Conservation (phyloP, 2,888 invertebrate genomes). For the Meiosimyza decipiens region DNA sequence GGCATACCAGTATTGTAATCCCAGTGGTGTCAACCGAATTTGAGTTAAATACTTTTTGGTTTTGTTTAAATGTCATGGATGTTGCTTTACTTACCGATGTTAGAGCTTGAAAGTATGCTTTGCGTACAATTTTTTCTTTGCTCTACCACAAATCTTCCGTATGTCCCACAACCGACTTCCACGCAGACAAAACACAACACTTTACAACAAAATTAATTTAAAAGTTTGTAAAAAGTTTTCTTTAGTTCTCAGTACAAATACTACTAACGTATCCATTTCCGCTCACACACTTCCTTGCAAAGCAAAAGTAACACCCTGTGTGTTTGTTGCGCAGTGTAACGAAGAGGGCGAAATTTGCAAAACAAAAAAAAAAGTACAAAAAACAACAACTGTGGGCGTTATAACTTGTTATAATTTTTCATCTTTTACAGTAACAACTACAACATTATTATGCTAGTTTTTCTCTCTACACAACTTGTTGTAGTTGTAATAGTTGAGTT, state of each 20-base stretch:
- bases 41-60: too few relatives aligned
- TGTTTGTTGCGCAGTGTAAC: conserved; percentile 7
- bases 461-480: conserved; percentile 8
- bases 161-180: background rate
- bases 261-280: conserved; percentile 27
- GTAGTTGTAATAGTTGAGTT: conserved; percentile 18
- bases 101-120: too few relatives aligned
- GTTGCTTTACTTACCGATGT: too few relatives aligned
- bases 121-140: too few relatives aligned
- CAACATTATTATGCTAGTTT: conserved; percentile 1
- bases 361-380: too few relatives aligned
- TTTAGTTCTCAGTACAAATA: background rate
- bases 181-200: conserved; percentile 29
- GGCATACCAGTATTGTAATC: too few relatives aligned
- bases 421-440: conserved; percentile 21
- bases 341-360: conserved; percentile 36
- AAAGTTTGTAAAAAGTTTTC: conserved; percentile 58
- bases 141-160: too few relatives aligned
- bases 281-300: conserved; percentile 1
- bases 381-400: background rate
- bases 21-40: too few relatives aligned
- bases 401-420: conserved; percentile 37
- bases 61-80: too few relatives aligned
- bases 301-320: too few relatives aligned
- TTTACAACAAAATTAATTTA: conserved; percentile 57